Conservation (phyloP, 2,797 vertebrate genomes). For the Babyrousa celebensis region DNA sequence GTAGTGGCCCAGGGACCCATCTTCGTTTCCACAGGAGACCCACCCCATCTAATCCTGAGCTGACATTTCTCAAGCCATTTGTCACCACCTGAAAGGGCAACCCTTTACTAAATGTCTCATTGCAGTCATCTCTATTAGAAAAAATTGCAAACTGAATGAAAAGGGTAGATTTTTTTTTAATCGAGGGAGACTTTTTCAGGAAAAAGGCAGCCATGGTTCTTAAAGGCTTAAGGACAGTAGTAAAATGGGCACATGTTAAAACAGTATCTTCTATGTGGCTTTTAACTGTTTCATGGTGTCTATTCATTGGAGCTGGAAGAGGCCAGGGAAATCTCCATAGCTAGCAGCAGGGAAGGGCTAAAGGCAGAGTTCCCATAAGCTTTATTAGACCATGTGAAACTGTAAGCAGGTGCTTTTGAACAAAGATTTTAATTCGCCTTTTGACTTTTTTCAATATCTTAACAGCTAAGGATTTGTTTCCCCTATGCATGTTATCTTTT, state of each 20-base stretch:
- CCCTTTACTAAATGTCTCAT: conserved; percentile 61
- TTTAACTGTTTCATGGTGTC: neutral
- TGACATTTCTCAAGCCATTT: conserved; percentile 68
- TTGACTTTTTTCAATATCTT: neutral
- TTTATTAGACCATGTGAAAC: conserved; percentile 1
- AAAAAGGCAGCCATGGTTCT: conserved; percentile 16
- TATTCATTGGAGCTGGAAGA: neutral
- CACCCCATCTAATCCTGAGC: neutral
- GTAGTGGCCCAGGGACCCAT: conserved; percentile 86
- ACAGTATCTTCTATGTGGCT: neutral
- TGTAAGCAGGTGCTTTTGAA: neutral
- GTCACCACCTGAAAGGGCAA: neutral
- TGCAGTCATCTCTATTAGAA: conserved; percentile 62
- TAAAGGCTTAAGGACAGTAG: neutral
- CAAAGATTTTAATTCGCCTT: neutral
- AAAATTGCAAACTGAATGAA: conserved; percentile 87
- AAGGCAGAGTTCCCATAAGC: neutral
- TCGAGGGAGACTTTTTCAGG: conserved; percentile 34
- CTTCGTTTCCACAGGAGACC: conserved; percentile 89
- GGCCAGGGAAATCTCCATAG: neutral
- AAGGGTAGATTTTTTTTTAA: conserved; percentile 78
- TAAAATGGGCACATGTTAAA: neutral
- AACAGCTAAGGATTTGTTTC: conserved; percentile 36
- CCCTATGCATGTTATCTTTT: conserved; percentile 79
- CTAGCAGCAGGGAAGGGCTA: neutral